Conservation (phyloP, 2,888 invertebrate species). For the Ormyrus nitidulus region DNA sequence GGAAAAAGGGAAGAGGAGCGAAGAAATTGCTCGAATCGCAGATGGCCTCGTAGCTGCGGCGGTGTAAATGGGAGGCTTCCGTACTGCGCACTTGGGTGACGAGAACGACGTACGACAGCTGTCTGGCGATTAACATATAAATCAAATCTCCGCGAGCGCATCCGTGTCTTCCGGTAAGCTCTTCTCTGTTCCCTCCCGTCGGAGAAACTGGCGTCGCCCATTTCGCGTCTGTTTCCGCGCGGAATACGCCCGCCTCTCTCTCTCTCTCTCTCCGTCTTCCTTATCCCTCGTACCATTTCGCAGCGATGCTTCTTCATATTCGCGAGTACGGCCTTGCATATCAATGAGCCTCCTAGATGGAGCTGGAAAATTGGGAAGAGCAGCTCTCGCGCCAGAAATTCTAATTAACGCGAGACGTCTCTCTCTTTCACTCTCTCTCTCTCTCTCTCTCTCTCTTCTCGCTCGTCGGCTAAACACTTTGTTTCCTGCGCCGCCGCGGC, state of each 20-base stretch:
- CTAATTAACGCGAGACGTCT: slow-evolving; percentile 30
- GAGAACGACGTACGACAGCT: slow-evolving; percentile 63
- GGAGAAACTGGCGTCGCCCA: background rate
- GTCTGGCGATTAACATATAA: slow-evolving; percentile 73
- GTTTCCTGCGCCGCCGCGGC: background rate
- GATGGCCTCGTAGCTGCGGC: background rate
- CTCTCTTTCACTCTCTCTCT: no score
- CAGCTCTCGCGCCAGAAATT: slow-evolving; percentile 20
- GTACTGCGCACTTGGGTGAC: slow-evolving; percentile 62
- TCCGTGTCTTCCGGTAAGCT: slow-evolving; percentile 54
- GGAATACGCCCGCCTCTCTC: slow-evolving; percentile 52
- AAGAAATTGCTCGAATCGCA: background rate
- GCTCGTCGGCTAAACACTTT: no score
- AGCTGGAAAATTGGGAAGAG: slow-evolving; percentile 29
- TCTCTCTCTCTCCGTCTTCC: slow-evolving; percentile 36
- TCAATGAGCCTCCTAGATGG: slow-evolving; percentile 34
- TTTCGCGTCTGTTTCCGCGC: slow-evolving; percentile 54
- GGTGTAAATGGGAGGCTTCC: slow-evolving; percentile 32
- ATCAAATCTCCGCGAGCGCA: slow-evolving; percentile 67
- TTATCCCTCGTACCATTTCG: slow-evolving; percentile 43
- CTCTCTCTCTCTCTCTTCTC: no score
- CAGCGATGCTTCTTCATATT: slow-evolving; percentile 45
- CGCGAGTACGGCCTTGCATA: slow-evolving; percentile 42
- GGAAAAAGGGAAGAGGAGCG: no score
- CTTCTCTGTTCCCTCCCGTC: slow-evolving; percentile 3